Conservation (phyloP, 2,113 vertebrate species). For the Labrus mixtus region DNA sequence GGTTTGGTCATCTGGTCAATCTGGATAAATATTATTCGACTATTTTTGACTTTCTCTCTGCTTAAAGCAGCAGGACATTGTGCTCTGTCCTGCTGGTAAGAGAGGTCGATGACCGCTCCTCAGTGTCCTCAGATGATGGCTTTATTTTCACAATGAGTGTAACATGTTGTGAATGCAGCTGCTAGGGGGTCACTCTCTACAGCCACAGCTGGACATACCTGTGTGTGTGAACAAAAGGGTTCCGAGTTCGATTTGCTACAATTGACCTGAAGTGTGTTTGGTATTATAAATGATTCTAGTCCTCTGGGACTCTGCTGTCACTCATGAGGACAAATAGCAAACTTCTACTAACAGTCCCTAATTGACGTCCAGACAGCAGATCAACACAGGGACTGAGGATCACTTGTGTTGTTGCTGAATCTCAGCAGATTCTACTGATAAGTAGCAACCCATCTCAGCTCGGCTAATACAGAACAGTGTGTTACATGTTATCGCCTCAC, state of each 20-base stretch:
- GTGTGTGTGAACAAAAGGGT: not conserved
- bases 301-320: not conserved
- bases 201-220: slow-evolving; percentile 22
- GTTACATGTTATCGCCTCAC: not conserved
- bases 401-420: not conserved
- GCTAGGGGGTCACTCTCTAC: not conserved
- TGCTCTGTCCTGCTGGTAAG: not conserved
- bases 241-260: not conserved
- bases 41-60: not conserved
- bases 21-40: not conserved
- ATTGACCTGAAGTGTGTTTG: not conserved
- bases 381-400: not conserved
- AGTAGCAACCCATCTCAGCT: no score
- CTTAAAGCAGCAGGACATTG: not conserved
- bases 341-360: slow-evolving; percentile 15
- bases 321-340: not conserved
- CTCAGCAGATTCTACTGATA: slow-evolving; percentile 28
- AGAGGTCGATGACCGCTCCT: slow-evolving; percentile 12
- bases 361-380: not conserved
- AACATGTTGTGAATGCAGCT: slow-evolving; percentile 23
- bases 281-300: not conserved
- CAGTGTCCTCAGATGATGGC: slow-evolving; percentile 27
- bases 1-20: slow-evolving; percentile 33
- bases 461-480: not conserved
- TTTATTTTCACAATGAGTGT: slow-evolving; percentile 29